phyloP scores from a whole-genome alignment of 2,113 vertebrate species.

The Pipa parva region DNA sequence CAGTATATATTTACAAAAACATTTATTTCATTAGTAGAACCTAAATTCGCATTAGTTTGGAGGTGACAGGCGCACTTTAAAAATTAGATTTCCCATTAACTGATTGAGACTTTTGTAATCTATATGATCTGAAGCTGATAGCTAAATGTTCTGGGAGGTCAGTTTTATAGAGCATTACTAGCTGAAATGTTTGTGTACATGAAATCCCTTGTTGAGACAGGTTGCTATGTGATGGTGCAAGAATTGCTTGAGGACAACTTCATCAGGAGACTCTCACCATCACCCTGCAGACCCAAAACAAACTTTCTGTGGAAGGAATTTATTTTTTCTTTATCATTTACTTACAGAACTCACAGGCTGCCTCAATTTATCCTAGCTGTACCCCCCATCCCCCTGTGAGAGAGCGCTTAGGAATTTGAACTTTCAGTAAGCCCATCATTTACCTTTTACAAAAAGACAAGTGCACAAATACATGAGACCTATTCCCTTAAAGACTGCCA shows the following conservation, averaged over 20 bases:
- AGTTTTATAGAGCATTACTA: slow-evolving; percentile 22
- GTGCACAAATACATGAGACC: slow-evolving; percentile 16
- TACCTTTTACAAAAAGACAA: slow-evolving; percentile 34
- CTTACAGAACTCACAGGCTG: neutral
- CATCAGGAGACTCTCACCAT: slow-evolving; percentile 33
- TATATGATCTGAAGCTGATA: neutral
- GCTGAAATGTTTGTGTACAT: slow-evolving; percentile 15
- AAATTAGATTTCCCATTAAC: too few relatives aligned
- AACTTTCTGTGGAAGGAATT: slow-evolving; percentile 26
- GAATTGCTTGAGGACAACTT: slow-evolving; percentile 30
- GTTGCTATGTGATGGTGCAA: slow-evolving; percentile 35
- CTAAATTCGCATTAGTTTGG: too few relatives aligned
- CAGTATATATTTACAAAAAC: too few relatives aligned
- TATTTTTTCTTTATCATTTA: slow-evolving; percentile 19
- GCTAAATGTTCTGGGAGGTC: slow-evolving; percentile 13
- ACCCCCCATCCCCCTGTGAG: neutral
- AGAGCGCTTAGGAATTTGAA: slow-evolving; percentile 26
- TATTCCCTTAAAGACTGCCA: slow-evolving; percentile 9
- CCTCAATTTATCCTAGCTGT: slow-evolving; percentile 15
- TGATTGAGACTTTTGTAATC: too few relatives aligned
- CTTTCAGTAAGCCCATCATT: slow-evolving; percentile 20
- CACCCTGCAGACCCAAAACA: slow-evolving; percentile 17
- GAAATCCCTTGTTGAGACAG: slow-evolving; percentile 17
- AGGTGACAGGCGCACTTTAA: too few relatives aligned
- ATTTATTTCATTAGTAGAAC: too few relatives aligned